Evolutionary conservation across 2,113 vertebrate genomes (phyloP).

Genomic region (Anhinga rufa): DNA sequence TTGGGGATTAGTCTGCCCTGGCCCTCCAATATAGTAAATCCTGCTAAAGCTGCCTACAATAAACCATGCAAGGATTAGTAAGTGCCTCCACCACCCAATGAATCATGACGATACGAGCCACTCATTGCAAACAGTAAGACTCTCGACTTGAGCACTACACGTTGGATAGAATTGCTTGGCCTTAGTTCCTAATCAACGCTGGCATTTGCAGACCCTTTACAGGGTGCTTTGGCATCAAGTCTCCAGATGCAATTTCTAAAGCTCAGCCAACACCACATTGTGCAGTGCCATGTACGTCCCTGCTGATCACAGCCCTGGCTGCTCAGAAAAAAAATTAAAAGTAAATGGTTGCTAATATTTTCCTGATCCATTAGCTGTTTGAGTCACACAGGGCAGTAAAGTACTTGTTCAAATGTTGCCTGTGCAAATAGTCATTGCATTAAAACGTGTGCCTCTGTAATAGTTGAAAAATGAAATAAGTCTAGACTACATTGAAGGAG

Average conservation of each 20-base stretch:
- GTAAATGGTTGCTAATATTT: not conserved
- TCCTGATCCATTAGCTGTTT: not conserved
- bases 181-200: not conserved
- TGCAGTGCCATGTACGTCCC: not conserved
- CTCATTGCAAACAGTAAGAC: not conserved
- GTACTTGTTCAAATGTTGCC: not conserved
- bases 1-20: not conserved
- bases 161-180: not conserved
- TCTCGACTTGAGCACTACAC: not conserved
- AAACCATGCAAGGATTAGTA: not conserved
- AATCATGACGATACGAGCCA: not conserved
- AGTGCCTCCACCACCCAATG: not conserved
- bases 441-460: not conserved
- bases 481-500: not conserved
- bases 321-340: not conserved
- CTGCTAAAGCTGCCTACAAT: not conserved
- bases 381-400: not conserved
- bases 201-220: not conserved
- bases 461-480: not conserved
- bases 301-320: not conserved
- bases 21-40: not conserved
- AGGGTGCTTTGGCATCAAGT: not conserved
- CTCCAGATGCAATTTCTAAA: not conserved
- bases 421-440: not conserved
- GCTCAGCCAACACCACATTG: not conserved